Percentiles rank a stretch among this genome's conserved stretches.
phyloP scores from a whole-genome alignment of 1,140 invertebrate species.

The Trissolcus basalis region DNA sequence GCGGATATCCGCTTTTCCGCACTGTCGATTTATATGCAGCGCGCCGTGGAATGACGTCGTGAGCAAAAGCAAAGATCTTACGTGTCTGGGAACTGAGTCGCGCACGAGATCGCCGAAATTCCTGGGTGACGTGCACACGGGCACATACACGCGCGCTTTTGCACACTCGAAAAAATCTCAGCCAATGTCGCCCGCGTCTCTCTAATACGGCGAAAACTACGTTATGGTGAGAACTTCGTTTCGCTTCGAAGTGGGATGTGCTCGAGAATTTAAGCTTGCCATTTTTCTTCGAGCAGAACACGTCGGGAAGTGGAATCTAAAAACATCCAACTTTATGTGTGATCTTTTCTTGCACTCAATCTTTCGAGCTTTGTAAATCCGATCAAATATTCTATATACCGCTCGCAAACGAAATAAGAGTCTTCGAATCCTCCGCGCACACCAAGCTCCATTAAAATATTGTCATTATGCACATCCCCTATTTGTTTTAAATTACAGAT shows the following conservation, averaged over 20 bases:
- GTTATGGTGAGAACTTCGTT: slow-evolving; percentile 55
- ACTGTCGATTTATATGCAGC: slow-evolving; percentile 64
- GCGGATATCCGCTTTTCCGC: slow-evolving; percentile 69
- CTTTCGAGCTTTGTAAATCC: slow-evolving; percentile 54
- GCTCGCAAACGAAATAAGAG: slow-evolving; percentile 24
- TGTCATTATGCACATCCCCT: slow-evolving; percentile 11
- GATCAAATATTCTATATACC: slow-evolving; percentile 49
- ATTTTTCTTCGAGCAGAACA: slow-evolving; percentile 55
- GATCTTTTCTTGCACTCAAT: slow-evolving; percentile 56
- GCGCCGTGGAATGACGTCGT: slow-evolving; percentile 42
- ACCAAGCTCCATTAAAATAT: slow-evolving; percentile 35
- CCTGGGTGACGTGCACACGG: slow-evolving; percentile 11
- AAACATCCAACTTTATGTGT: slow-evolving; percentile 56
- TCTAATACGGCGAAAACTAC: slow-evolving; percentile 55
- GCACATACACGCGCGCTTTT: slow-evolving; percentile 22
- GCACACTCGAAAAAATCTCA: slow-evolving; percentile 41
- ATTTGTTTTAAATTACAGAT: too few relatives aligned
- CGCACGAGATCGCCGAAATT: slow-evolving; percentile 52
- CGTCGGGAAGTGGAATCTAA: slow-evolving; percentile 51
- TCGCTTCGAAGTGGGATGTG: slow-evolving; percentile 51
- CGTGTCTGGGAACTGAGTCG: slow-evolving; percentile 41
- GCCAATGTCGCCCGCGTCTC: slow-evolving; percentile 54
- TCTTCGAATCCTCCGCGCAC: slow-evolving; percentile 21
- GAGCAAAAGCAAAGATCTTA: slow-evolving; percentile 52
- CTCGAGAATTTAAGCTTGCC: slow-evolving; percentile 54